Conservation (phyloP, 2,113 vertebrate genomes). For the Sorex araneus region DNA sequence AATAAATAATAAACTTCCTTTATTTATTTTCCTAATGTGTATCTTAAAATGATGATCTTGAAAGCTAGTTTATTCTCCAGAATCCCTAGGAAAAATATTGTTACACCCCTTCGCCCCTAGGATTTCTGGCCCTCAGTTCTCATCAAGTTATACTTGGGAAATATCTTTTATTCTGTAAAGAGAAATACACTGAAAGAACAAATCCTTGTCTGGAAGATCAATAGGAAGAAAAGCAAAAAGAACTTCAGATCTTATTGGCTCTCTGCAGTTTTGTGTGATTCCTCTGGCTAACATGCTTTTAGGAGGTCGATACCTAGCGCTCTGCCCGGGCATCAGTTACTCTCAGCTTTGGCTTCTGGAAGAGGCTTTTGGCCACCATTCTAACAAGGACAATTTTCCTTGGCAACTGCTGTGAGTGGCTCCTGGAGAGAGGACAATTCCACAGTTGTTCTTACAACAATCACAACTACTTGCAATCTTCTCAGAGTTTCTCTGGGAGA, state of each 20-base stretch:
- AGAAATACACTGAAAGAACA: not conserved
- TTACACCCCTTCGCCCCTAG: no score
- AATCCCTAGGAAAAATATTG: not conserved
- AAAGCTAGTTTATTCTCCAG: not conserved
- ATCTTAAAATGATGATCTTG: not conserved
- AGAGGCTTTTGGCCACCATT: not conserved
- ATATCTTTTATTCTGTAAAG: not conserved
- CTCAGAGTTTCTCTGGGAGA: not conserved
- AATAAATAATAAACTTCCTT: slow-evolving; percentile 18
- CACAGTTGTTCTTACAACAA: not conserved
- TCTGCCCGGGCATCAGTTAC: not conserved
- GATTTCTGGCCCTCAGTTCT: not conserved
- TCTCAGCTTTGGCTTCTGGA: not conserved
- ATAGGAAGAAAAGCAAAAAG: not conserved
- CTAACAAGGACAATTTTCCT: not conserved
- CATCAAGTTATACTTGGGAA: not conserved
- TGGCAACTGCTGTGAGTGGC: not conserved
- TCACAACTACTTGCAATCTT: not conserved
- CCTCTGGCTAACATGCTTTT: not conserved
- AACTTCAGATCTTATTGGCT: not conserved
- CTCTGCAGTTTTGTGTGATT: not conserved
- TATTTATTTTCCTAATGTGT: not conserved
- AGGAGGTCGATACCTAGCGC: not conserved
- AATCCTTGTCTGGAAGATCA: not conserved
- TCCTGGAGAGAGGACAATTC: not conserved